Evolutionary conservation across 2,888 invertebrate genomes (phyloP).

Genomic region (Tenthredo livida): DNA sequence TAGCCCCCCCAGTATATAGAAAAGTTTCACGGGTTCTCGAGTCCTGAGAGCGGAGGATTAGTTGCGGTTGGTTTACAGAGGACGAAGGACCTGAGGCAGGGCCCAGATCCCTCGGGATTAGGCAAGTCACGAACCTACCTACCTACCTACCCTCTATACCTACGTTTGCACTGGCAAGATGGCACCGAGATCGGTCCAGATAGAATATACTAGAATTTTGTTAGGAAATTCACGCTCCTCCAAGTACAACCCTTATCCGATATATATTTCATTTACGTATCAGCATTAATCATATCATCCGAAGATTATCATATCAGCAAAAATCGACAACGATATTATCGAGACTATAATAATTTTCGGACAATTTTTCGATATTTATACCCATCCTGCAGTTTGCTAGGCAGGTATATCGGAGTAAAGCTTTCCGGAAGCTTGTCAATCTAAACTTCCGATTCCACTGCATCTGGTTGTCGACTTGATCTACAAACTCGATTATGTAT

Average conservation of each 20-base stretch:
- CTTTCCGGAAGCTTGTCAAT: slow-evolving; percentile 34
- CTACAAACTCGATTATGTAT: not conserved
- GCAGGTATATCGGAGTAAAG: not conserved
- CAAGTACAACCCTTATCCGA: not conserved
- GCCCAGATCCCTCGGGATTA: slow-evolving; percentile 38
- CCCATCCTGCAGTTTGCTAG: not conserved
- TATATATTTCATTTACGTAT: not conserved
- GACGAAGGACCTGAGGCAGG: slow-evolving; percentile 38
- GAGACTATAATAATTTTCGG: no score
- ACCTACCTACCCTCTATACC: not conserved
- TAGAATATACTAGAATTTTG: not conserved
- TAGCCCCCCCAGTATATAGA: not conserved
- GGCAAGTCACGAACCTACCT: slow-evolving; percentile 29
- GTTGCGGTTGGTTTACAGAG: slow-evolving; percentile 48
- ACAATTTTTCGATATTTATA: no score
- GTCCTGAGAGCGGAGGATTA: slow-evolving; percentile 47
- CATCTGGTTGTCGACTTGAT: slow-evolving; percentile 11
- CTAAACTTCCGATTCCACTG: slow-evolving; percentile 3
- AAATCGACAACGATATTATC: no score
- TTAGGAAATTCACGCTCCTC: not conserved
- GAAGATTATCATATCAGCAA: not conserved
- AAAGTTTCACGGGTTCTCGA: slow-evolving; percentile 42
- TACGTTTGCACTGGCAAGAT: slow-evolving; percentile 20
- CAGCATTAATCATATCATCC: not conserved
- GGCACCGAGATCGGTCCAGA: slow-evolving; percentile 6